Percentiles rank a stretch among this genome's conserved stretches.
These are phyloP conservation scores for Arnoldichthys spilopterus DNA, from an alignment of 2,797 vertebrate genomes.

Conservation along the genomic window DNA sequence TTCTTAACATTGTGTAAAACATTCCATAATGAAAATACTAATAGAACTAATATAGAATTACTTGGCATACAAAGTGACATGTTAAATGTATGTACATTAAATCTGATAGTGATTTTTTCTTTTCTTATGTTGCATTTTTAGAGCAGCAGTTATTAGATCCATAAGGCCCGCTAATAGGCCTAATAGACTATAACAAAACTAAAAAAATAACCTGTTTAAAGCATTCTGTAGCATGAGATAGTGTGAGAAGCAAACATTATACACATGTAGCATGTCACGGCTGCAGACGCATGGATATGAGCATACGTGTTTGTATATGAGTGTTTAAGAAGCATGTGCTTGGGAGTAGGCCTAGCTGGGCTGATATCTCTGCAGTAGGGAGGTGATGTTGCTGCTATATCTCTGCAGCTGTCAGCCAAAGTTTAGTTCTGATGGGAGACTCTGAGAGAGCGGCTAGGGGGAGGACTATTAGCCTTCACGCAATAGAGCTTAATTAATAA, in stretches of 20 bases:
- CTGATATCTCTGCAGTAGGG: constrained; percentile 48
- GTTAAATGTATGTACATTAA: too few species aligned
- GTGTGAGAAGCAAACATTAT: neutral
- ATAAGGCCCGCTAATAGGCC: neutral
- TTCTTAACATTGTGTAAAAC: too few species aligned
- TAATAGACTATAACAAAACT: neutral
- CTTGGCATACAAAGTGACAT: too few species aligned
- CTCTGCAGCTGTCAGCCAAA: constrained; percentile 64
- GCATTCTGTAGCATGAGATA: neutral
- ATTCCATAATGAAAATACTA: too few species aligned
- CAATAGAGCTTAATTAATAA: constrained; percentile 85
- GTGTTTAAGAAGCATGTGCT: constrained; percentile 45
- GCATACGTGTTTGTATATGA: constrained; percentile 24
- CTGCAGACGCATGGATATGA: constrained; percentile 31
- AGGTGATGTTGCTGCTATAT: constrained; percentile 62
- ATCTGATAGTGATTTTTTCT: too few species aligned
- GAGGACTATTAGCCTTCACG: constrained; percentile 59
- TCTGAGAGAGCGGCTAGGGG: neutral
- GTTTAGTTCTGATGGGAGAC: constrained; percentile 60
- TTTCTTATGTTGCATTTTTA: too few species aligned
- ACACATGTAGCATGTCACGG: neutral
- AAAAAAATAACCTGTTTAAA: neutral
- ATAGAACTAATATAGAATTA: too few species aligned
- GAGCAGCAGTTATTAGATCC: neutral
- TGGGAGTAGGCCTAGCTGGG: constrained; percentile 13